Percentiles rank a stretch among this genome's conserved stretches.
phyloP scores from a whole-genome alignment of 2,888 invertebrate genomes.

The Calliopum simillimum region DNA sequence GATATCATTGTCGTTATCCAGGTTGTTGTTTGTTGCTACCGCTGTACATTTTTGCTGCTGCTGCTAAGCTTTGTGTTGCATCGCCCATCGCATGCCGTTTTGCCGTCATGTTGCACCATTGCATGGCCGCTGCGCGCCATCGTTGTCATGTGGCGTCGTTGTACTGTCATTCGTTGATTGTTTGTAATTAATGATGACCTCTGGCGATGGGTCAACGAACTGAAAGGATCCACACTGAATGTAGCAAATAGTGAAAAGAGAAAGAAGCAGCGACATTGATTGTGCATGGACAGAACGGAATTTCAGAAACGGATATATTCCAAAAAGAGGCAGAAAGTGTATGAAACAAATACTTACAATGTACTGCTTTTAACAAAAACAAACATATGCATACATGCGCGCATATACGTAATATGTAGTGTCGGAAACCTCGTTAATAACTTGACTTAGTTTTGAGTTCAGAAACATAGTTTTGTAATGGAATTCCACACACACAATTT shows the following conservation, averaged over 20 bases:
- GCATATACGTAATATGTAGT: too few relatives aligned
- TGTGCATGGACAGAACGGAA: too few relatives aligned
- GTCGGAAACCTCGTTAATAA: too few relatives aligned
- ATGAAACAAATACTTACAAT: too few relatives aligned
- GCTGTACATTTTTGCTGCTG: neutral
- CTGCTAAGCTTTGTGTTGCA: neutral
- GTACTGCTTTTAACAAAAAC: too few relatives aligned
- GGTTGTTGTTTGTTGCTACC: neutral
- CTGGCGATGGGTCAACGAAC: slow-evolving; percentile 41
- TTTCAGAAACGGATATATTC: too few relatives aligned
- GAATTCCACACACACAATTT: too few relatives aligned
- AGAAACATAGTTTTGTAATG: too few relatives aligned
- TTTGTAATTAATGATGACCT: slow-evolving; percentile 43
- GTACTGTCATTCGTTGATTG: slow-evolving; percentile 34
- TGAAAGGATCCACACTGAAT: slow-evolving; percentile 10
- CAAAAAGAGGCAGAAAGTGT: too few relatives aligned
- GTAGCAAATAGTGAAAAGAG: neutral
- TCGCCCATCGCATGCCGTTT: neutral
- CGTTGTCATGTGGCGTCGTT: slow-evolving; percentile 5
- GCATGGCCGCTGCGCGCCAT: neutral
- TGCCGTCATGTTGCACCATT: neutral
- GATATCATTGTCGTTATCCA: neutral
- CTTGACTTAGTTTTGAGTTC: too few relatives aligned
- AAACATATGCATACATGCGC: too few relatives aligned
- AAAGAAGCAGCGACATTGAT: too few relatives aligned